Base-by-base conservation (phyloP, 1,140 invertebrate genomes). In the Scylla paramamosain region DNA sequence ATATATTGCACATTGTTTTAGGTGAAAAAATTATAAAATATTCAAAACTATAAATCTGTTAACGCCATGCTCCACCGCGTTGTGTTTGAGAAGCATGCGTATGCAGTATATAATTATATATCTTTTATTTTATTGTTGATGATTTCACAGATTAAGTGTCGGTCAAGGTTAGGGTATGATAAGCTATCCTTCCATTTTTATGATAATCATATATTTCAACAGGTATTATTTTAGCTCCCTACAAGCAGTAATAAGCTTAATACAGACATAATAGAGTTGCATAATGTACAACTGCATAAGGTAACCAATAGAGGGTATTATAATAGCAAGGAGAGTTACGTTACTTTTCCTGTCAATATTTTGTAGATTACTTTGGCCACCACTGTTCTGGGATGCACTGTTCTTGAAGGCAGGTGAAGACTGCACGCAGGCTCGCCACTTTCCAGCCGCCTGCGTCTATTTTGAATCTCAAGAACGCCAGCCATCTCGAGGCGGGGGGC, bases 211-310 rank as follows among this genome's bases (percentile, higher is more conserved):
- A 82, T 90, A 94, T 88, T 39, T 84, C 39, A 4, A 94, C 93
- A 94, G 87, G 93, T 90, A 46, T 82, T 83, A 89, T 90, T 91
- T 90, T 77, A 90, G 46, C 93, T 90, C 93, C 87, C 93, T 77
- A 91, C 59, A 90, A 94, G 67, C 89, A 91, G 89, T 94, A 91
- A 91, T 94, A 91, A 91, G 88, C 89, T 91, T 94, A 91, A 46
- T 83, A 90, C 93, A 82, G 86, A 82, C 77, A 91, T 91, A 91
- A 84, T 90, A 94, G 89, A 89, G 28, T 91, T 94, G 93, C 93
- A 94, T 94, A 94, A 94, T 91, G 88, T 94, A 94, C 93, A 94
- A 94, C 59, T 90, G 93, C 93, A 91, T 94, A 94, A 90, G 67
- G 87, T 87, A 87, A 46, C 31, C 48, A 94, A 59, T 46, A 83